Evolutionary conservation across 2,113 vertebrate genomes (phyloP).

Genomic region (Anolis sagrei): DNA sequence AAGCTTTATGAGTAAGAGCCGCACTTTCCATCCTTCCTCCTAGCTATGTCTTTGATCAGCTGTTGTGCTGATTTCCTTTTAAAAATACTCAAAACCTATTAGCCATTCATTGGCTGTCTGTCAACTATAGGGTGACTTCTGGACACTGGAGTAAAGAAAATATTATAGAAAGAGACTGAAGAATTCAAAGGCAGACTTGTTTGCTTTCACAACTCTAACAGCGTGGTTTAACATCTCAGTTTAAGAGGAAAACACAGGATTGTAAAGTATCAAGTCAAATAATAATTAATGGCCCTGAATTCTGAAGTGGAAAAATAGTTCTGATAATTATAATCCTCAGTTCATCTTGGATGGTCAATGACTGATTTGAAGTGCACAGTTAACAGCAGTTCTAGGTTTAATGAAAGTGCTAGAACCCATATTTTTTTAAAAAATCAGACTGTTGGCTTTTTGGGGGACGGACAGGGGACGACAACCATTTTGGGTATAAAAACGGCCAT

Average conservation of each 20-base stretch:
- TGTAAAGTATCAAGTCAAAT: neutral
- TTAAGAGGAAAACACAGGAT: neutral
- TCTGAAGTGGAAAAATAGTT: neutral
- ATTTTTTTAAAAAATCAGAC: neutral
- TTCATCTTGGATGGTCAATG: neutral
- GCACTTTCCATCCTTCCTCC: neutral
- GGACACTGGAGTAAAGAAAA: neutral
- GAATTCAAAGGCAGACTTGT: neutral
- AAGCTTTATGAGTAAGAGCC: constrained; percentile 11
- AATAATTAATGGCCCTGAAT: neutral
- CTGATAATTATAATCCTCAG: neutral
- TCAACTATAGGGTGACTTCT: neutral
- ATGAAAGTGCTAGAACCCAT: neutral
- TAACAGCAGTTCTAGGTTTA: neutral
- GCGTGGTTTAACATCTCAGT: neutral
- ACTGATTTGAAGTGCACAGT: neutral
- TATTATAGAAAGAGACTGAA: neutral
- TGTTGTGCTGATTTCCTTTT: neutral
- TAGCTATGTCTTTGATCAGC: constrained; percentile 18
- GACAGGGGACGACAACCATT: neutral
- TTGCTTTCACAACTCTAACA: neutral
- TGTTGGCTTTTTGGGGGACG: neutral
- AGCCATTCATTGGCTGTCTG: neutral
- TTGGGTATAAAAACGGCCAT: neutral
- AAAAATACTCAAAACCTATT: neutral